Percentiles rank a stretch among this genome's conserved stretches.
Conservation (phyloP, 2,888 invertebrate species). For the Chymomyza procnemis region DNA sequence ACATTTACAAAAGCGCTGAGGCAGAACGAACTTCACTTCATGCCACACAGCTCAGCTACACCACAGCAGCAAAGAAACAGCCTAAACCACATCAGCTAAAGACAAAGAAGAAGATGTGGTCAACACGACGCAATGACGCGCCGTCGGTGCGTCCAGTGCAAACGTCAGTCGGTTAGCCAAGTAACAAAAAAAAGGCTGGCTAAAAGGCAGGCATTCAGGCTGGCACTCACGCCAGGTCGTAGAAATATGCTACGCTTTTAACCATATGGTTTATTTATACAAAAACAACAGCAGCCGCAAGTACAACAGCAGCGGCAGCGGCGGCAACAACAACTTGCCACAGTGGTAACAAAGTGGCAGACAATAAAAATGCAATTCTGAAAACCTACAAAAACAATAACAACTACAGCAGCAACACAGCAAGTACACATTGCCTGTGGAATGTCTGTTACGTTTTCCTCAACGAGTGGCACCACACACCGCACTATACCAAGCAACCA, state of each 20-base stretch:
- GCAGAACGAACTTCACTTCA: constrained; percentile 63
- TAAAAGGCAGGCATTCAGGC: constrained; percentile 9
- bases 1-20: constrained; percentile 69
- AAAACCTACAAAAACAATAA: constrained; percentile 49
- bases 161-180: background rate
- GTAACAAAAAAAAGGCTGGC: constrained; percentile 17
- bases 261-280: constrained; percentile 71
- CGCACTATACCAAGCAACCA: too few species aligned
- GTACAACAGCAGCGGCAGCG: constrained; percentile 12
- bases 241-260: constrained; percentile 70
- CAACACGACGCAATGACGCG: constrained; percentile 6
- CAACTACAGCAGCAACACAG: constrained; percentile 30
- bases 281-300: constrained; percentile 44
- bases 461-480: background rate
- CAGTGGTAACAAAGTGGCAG: constrained; percentile 68
- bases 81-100: constrained; percentile 18
- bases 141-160: background rate
- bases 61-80: background rate
- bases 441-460: constrained; percentile 58
- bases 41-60: constrained; percentile 11
- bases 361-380: constrained; percentile 71
- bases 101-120: constrained; percentile 16
- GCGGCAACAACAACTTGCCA: constrained; percentile 27
- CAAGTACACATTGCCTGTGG: constrained; percentile 49
- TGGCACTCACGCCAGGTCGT: constrained; percentile 26